Percentiles rank a stretch among this genome's conserved stretches.
Conservation (phyloP, 2,797 vertebrate species). For the Muscicapa striata region DNA sequence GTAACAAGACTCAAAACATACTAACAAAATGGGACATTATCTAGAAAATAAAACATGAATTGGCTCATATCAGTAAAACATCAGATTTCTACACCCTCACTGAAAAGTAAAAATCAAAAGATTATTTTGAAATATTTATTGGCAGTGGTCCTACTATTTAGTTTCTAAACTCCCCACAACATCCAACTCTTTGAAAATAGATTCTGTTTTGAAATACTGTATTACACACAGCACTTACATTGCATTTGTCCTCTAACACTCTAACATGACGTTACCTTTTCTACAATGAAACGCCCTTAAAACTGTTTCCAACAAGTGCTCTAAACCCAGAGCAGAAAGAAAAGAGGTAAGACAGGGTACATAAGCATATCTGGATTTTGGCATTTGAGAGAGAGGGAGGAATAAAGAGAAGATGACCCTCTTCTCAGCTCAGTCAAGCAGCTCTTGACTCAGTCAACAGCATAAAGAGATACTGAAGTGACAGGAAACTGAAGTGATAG, state of each 20-base stretch:
- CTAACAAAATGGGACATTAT: not conserved
- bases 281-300: not conserved
- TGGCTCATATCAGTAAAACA: not conserved
- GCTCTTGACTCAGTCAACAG: not conserved
- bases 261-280: not conserved
- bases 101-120: not conserved
- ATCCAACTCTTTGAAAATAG: not conserved
- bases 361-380: not conserved
- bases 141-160: not conserved
- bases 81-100: not conserved
- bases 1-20: not conserved
- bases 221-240: not conserved
- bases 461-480: not conserved
- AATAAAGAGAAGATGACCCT: not conserved
- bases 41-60: not conserved
- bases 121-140: not conserved
- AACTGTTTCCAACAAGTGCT: not conserved
- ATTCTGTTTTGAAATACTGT: not conserved
- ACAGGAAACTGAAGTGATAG: not conserved
- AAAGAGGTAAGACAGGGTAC: not conserved
- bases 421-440: not conserved
- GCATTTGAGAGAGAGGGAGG: not conserved
- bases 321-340: not conserved
- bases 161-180: not conserved
- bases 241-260: not conserved